Conservation (phyloP, 2,888 invertebrate genomes). For the Deroplatys truncata region DNA sequence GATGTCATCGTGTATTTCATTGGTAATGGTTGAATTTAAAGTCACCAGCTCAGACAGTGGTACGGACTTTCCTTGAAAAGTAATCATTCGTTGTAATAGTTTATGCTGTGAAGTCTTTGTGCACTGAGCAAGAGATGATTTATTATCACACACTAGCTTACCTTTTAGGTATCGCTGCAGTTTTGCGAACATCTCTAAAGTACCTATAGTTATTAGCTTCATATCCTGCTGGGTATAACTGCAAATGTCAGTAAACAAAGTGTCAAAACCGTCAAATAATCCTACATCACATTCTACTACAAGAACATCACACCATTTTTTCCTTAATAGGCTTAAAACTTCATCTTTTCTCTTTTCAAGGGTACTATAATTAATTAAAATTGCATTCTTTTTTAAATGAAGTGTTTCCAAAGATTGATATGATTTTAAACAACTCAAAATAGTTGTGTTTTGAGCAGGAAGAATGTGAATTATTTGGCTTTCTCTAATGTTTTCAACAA, state of each 20-base stretch:
- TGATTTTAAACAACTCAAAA: neutral
- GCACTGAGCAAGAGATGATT: neutral
- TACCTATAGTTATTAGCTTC: neutral
- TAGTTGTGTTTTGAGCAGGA: neutral
- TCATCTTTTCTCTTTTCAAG: neutral
- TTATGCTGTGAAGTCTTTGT: neutral
- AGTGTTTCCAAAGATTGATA: neutral
- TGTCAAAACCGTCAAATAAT: neutral
- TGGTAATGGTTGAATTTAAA: neutral
- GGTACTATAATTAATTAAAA: neutral
- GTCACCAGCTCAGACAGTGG: neutral
- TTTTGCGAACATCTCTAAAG: neutral
- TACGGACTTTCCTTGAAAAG: neutral
- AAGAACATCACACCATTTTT: neutral
- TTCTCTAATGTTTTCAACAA: neutral
- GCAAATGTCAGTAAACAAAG: neutral
- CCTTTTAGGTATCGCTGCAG: neutral
- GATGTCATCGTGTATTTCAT: neutral
- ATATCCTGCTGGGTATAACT: neutral
- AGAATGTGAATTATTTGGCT: neutral
- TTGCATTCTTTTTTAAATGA: neutral
- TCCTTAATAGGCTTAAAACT: neutral
- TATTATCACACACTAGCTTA: neutral
- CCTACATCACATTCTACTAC: neutral
- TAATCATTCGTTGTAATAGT: neutral